These are phyloP conservation scores for Aphelocoma coerulescens DNA, from an alignment of 2,113 vertebrate genomes.

Conservation along the genomic window DNA sequence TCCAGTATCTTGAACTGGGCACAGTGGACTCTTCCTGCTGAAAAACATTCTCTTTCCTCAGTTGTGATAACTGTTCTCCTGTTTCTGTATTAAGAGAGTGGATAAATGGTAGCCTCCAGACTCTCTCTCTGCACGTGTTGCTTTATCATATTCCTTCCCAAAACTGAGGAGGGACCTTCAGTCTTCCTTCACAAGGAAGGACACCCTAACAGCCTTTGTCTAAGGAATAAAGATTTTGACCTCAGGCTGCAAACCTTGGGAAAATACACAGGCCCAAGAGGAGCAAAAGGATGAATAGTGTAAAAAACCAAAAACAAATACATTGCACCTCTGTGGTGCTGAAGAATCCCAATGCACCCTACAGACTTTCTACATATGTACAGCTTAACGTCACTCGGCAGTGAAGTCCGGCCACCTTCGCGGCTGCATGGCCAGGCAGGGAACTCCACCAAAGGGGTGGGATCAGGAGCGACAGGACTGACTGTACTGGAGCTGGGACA, in stretches of 20 bases:
- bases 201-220: not conserved
- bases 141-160: not conserved
- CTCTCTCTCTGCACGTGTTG: not conserved
- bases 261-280: not conserved
- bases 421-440: not conserved
- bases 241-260: not conserved
- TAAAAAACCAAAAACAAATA: not conserved
- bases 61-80: not conserved
- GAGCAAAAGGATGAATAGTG: conserved; percentile 25
- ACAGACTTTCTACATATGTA: conserved; percentile 53
- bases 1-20: not conserved
- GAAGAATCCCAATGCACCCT: conserved; percentile 19
- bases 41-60: not conserved
- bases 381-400: not conserved
- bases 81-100: not conserved
- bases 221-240: not conserved
- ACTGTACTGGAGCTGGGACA: not conserved
- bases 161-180: not conserved
- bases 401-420: not conserved
- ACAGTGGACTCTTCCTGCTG: not conserved
- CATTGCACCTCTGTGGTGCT: not conserved
- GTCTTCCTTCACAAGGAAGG: not conserved
- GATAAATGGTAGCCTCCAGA: not conserved
- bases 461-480: not conserved
- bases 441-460: not conserved